These are phyloP conservation scores for Poecilia velifera DNA, from an alignment of 2,797 vertebrate species.

Conservation along the genomic window DNA sequence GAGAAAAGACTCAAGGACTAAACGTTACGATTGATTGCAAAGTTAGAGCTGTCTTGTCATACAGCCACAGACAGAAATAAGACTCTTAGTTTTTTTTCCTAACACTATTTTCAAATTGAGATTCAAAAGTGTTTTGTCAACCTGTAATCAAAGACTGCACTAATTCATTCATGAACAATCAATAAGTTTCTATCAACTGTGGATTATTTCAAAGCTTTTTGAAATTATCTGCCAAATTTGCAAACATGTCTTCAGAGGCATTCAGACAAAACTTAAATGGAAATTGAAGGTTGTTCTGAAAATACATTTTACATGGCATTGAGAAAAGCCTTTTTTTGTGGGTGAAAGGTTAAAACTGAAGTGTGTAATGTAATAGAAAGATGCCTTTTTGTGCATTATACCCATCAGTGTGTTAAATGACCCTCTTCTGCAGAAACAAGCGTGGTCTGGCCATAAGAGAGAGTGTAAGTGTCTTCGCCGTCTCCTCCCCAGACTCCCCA, in stretches of 20 bases:
- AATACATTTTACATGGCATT: neutral
- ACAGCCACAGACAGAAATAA: no score
- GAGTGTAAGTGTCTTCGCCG: slow-evolving; percentile 90
- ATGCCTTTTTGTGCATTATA: neutral
- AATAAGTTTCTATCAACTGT: neutral
- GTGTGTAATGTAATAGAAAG: neutral
- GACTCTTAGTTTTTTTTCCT: no score
- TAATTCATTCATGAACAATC: neutral
- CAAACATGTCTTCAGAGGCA: neutral
- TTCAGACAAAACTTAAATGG: neutral
- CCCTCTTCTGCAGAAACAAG: slow-evolving; percentile 82
- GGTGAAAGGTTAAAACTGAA: neutral
- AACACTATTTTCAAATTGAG: no score
- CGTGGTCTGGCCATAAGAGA: slow-evolving; percentile 88
- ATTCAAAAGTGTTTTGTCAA: no score
- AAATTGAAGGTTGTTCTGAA: neutral
- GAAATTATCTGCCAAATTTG: no score
- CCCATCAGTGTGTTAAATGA: slow-evolving; percentile 26
- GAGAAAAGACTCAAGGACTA: no score
- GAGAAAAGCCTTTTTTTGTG: neutral
- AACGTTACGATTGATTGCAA: no score
- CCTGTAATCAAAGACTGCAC: no score
- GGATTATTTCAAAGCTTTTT: neutral
- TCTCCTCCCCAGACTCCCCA: slow-evolving; percentile 85
- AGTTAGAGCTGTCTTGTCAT: no score